Evolutionary conservation across 2,888 invertebrate genomes (phyloP), one percentile per base, ranked within the genome.

Genomic region (Helicoverpa assulta): DNA sequence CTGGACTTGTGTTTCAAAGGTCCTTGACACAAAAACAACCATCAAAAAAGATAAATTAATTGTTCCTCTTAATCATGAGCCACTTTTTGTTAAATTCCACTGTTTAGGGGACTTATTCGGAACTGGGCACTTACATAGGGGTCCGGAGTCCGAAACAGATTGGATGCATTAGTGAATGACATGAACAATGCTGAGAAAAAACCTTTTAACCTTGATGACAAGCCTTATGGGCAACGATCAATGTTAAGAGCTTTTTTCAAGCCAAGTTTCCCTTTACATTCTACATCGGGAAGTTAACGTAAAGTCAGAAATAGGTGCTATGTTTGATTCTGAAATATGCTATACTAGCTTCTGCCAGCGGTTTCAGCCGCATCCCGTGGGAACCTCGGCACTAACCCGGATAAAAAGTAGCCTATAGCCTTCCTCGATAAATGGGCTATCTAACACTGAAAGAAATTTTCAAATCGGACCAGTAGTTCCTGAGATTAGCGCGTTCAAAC

Each of bases 81-180:
- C 56, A 60, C 8, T 60, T 74, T 74, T 61, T 61, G 72, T 43
- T 54, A 4, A 57, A 53, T 54, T 43, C 76, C 40, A 51, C 67
- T 69, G 50, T 68, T 18, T 51, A 54, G 14, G 37, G 26, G 26
- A 29, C 21, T 43, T 51, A 47, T 73, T 47, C 29, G 33, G n/a
- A 53, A 19, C 10, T 52, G 21, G 52, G 19, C 14, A 26, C 43
- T 43, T 58, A 21, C 29, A 58, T 53, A 57, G 53, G 40, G 50
- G 33, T 33, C 57, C 8, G 5, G 29, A 60, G 33, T 50, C 57
- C 8, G 4, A 29, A 60, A 77, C 43, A 29, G 56, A 77, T 74
- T 61, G 54, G 29, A 78, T 78, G 75, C 78, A 78, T 77, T 72
- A 61, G 73, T n/a, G 61, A 75, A 54, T 58, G 74, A 72, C 66